Conservation (phyloP, 2,888 invertebrate species). For the Trichopoda pennipes region DNA sequence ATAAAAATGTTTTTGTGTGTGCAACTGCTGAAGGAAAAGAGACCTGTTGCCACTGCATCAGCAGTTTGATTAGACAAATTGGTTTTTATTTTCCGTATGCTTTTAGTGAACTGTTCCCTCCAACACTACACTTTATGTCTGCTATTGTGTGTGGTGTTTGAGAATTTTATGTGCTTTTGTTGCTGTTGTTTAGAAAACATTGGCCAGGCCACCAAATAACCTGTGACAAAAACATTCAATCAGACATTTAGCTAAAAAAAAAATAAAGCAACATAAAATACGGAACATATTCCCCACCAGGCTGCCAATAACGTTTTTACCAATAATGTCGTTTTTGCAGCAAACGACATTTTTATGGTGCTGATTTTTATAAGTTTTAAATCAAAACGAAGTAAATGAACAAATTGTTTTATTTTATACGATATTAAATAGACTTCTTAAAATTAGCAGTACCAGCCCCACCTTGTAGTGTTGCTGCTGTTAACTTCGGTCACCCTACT, state of each 20-base stretch:
- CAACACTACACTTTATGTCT: background rate
- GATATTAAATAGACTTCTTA: conserved; percentile 32
- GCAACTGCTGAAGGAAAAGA: conserved; percentile 41
- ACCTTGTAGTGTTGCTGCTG: background rate
- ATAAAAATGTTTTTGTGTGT: conserved; percentile 11
- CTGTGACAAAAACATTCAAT: conserved; percentile 64
- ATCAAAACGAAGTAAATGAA: conserved; percentile 58
- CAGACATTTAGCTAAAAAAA: conserved; percentile 32
- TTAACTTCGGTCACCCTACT: background rate
- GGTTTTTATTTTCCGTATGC: conserved; percentile 59
- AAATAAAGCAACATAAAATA: background rate
- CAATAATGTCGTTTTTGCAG: no score
- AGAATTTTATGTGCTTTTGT: conserved; percentile 21
- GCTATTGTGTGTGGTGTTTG: conserved; percentile 28
- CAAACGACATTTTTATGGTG: conserved; percentile 46
- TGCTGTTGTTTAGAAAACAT: conserved; percentile 40
- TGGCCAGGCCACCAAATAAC: conserved; percentile 52
- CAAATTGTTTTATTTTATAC: conserved; percentile 59
- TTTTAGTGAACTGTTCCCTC: conserved; percentile 37
- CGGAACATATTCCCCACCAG: conserved; percentile 42
- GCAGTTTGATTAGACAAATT: conserved; percentile 71
- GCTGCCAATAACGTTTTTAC: conserved; percentile 19
- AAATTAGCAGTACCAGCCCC: conserved; percentile 10
- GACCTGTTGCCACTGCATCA: conserved; percentile 67
- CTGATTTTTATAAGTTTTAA: conserved; percentile 34